A percentile compares a stretch with the other conserved stretches of the same genome.
These are phyloP conservation scores for Stomatorhinus ivindoensis DNA, from an alignment of 2,113 vertebrate genomes.

Conservation along the genomic window DNA sequence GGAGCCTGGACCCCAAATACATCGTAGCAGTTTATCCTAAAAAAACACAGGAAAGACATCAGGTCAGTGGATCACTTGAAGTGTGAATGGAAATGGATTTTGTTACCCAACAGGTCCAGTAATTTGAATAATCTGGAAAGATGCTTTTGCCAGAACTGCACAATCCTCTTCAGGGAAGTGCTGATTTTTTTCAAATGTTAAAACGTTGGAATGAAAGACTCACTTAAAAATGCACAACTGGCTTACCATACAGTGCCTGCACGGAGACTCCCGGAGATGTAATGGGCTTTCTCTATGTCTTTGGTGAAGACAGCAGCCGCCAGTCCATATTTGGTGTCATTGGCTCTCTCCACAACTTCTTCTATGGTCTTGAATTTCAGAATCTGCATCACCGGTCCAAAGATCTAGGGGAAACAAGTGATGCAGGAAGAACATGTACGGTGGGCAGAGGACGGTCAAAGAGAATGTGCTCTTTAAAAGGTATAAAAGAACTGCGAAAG, in stretches of 20 bases:
- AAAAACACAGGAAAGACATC: constrained; percentile 21
- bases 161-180: background rate
- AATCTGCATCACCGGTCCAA: constrained; percentile 97
- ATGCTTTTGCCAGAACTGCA: background rate
- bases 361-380: constrained; percentile 86
- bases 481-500: background rate
- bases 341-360: constrained; percentile 84
- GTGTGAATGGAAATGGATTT: background rate
- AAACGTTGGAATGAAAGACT: background rate
- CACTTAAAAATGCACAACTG: background rate
- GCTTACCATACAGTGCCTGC: constrained; percentile 89
- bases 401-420: constrained; percentile 66
- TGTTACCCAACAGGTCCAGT: background rate
- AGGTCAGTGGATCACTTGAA: background rate
- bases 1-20: constrained; percentile 85
- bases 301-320: constrained; percentile 87
- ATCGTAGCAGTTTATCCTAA: constrained; percentile 92
- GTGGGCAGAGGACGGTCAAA: background rate
- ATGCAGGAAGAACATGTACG: background rate
- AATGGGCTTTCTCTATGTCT: constrained; percentile 84
- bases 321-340: constrained; percentile 78
- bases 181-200: background rate
- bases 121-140: background rate
- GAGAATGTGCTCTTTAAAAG: background rate
- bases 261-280: constrained; percentile 72